These are phyloP conservation scores for Bugulina stolonifera DNA, from an alignment of 2,888 invertebrate genomes.

Conservation along the genomic window DNA sequence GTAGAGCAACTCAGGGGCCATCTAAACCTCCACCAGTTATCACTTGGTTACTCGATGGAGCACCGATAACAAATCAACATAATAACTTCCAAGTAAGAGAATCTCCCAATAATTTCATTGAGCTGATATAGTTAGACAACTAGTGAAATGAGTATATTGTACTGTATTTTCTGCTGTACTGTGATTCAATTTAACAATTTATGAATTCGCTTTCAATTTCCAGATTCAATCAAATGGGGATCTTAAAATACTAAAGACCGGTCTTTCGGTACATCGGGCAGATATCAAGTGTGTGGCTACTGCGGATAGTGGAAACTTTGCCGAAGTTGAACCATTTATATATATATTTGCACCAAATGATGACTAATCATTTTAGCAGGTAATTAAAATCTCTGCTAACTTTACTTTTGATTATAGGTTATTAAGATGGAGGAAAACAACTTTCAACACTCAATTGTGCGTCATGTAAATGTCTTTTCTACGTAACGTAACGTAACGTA, in stretches of 20 bases:
- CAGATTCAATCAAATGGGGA: background rate
- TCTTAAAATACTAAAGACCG: background rate
- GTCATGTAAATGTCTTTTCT: too few relatives aligned
- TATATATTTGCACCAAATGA: conserved; percentile 5
- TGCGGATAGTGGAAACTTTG: background rate
- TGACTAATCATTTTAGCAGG: background rate
- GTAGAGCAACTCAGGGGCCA: conserved; percentile 4
- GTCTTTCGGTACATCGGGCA: background rate
- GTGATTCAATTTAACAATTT: background rate
- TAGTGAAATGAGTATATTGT: too few relatives aligned
- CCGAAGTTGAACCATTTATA: background rate
- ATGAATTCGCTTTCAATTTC: background rate
- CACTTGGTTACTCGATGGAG: background rate
- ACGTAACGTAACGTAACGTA: too few relatives aligned
- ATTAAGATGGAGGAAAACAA: too few relatives aligned
- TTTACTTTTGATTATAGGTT: too few relatives aligned
- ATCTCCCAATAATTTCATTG: too few relatives aligned
- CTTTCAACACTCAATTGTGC: too few relatives aligned
- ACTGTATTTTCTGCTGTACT: too few relatives aligned
- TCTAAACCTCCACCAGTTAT: background rate
- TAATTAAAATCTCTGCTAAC: too few relatives aligned
- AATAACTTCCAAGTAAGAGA: background rate
- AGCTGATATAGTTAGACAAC: too few relatives aligned
- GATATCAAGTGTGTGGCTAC: background rate
- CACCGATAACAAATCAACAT: background rate